Evolutionary conservation across 2,113 vertebrate species (phyloP), one percentile per base, ranked within the genome.

Genomic region (Hippocampus barbouri): DNA sequence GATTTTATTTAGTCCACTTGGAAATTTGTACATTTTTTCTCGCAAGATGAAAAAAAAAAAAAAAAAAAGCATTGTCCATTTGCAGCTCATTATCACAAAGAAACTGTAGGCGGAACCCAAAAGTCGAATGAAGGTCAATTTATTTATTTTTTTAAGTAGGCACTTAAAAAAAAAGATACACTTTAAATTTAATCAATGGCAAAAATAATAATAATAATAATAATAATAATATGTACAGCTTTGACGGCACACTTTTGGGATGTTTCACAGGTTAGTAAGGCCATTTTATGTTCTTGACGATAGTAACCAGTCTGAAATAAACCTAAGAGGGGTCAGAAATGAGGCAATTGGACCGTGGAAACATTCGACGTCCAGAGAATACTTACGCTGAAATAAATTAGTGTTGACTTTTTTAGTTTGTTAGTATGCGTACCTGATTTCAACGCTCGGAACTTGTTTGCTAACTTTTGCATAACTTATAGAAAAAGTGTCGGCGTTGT

Each of bases 341-440:
- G 81, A 87, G 89, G 80, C 79, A 77, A 87, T 86, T 70, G 82
- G 87, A 89, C 86, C 68, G 49, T 34, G 15, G 27, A 34, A 61
- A 61, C 27, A 30, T 61, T 60, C 64, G 74, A 78, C 71, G 79
- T 86, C 56, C 82, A 56, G 9, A 56, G 53, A 56, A 56, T 56
- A 61, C 5, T 38, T n/a, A 15, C 14, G 69, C 43, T 87, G 75
- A 90, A 92, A 93, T 91, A 92, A 91, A 91, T 90, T 89, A 92
- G 77, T 89, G 87, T 88, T 83, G 81, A 84, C 90, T 84, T 20
- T 45, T 27, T 49, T 15, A 87, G 77, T 78, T 86, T 81, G 73
- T 91, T 91, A 88, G 82, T 89, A 83, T 78, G 82, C 84, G 93
- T 93, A 93, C 93, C 93, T 93, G 90, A 92, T 90, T 90, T 89